phyloP scores from a whole-genome alignment of 2,113 vertebrate species.

The Apistogramma diplotaenia region DNA sequence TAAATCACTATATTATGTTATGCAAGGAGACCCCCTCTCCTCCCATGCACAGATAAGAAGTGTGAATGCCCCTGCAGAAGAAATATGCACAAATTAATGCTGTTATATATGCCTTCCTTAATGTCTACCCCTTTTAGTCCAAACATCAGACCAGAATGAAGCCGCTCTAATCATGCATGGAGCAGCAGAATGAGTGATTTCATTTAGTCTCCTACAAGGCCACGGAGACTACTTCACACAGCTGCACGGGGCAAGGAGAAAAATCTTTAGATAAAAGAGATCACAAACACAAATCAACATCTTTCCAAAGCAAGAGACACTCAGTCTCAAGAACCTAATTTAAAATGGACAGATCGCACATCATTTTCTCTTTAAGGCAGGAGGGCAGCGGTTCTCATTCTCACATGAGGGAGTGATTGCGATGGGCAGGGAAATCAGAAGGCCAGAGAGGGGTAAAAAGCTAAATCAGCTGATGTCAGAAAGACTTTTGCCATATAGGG shows the following conservation, averaged over 20 bases:
- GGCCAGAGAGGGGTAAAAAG: not conserved
- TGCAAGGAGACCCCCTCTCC: not conserved
- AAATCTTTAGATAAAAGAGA: not conserved
- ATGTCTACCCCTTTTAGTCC: not conserved
- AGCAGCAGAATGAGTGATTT: not conserved
- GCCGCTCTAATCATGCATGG: not conserved
- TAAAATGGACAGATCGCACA: slow-evolving; percentile 51
- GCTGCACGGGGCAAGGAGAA: not conserved
- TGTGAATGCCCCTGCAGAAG: not conserved
- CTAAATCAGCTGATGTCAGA: slow-evolving; percentile 30
- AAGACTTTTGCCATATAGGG: slow-evolving; percentile 1
- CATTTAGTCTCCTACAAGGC: not conserved
- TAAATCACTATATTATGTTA: slow-evolving; percentile 43
- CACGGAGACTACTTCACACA: not conserved
- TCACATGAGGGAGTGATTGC: not conserved
- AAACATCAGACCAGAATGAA: slow-evolving; percentile 16
- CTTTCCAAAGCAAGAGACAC: not conserved
- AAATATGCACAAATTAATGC: slow-evolving; percentile 23
- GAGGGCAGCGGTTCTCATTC: not conserved
- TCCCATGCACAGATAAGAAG: slow-evolving; percentile 13
- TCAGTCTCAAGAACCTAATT: slow-evolving; percentile 20
- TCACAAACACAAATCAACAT: slow-evolving; percentile 35
- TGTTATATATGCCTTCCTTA: not conserved
- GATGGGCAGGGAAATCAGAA: slow-evolving; percentile 22
- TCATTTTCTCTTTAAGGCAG: slow-evolving; percentile 21